A percentile compares a stretch with the other conserved stretches of the same genome.
phyloP scores from a whole-genome alignment of 1,140 invertebrate species.

The Vollenhovia emeryi region DNA sequence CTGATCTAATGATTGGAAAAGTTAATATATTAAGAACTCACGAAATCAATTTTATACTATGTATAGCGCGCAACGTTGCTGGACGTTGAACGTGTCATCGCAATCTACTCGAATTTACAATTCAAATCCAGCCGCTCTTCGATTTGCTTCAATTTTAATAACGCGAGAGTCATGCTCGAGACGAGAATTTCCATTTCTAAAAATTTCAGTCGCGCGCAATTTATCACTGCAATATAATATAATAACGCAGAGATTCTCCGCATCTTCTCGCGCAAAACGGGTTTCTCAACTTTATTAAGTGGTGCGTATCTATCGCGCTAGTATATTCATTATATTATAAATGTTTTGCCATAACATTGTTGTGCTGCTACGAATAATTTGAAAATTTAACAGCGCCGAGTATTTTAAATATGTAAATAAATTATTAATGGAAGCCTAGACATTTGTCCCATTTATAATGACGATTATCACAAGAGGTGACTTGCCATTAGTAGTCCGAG shows the following conservation, averaged over 20 bases:
- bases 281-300: constrained; percentile 7
- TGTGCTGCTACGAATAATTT: background rate
- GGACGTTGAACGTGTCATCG: background rate
- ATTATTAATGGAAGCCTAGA: no score
- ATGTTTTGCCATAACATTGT: background rate
- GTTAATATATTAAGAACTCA: background rate
- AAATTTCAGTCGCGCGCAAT: background rate
- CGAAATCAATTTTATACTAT: constrained; percentile 49
- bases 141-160: constrained; percentile 8
- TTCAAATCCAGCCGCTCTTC: constrained; percentile 4
- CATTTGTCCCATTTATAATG: background rate
- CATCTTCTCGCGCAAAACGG: background rate
- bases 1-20: background rate
- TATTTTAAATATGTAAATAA: background rate
- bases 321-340: background rate
- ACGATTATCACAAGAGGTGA: background rate
- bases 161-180: constrained; percentile 29
- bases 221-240: background rate
- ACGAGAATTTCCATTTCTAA: background rate
- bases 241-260: background rate
- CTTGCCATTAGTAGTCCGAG: background rate
- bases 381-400: background rate
- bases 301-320: background rate
- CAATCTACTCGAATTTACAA: constrained; percentile 34
- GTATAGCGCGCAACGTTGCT: constrained; percentile 11